Evolutionary conservation across 1,140 invertebrate genomes (phyloP).

Genomic region (Phenacoccus solenopsis): DNA sequence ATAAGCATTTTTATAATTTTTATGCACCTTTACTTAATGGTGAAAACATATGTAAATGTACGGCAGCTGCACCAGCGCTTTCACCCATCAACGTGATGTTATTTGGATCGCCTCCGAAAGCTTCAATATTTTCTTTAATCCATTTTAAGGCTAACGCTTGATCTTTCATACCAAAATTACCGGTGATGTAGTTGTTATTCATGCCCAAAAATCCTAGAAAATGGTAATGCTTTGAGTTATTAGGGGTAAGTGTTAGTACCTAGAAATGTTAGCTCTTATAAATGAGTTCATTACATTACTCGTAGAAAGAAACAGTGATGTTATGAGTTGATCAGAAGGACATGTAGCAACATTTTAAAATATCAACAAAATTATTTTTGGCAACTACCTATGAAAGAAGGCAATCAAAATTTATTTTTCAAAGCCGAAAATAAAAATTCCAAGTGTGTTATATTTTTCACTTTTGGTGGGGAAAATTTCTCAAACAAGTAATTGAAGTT

Average conservation of each 20-base stretch:
- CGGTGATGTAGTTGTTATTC: slow-evolving; percentile 38
- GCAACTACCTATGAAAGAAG: too few relatives aligned
- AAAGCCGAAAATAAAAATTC: too few relatives aligned
- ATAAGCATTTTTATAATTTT: slow-evolving; percentile 47
- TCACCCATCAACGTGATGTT: slow-evolving; percentile 90
- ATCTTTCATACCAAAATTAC: slow-evolving; percentile 80
- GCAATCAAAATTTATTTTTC: too few relatives aligned
- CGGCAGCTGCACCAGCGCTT: slow-evolving; percentile 75
- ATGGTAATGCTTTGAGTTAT: too few relatives aligned
- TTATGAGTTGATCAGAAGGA: slow-evolving; percentile 81
- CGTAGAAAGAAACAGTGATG: slow-evolving; percentile 67
- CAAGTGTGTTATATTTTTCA: too few relatives aligned
- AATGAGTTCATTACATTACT: slow-evolving; percentile 75
- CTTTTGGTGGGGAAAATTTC: too few relatives aligned
- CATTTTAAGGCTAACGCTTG: slow-evolving; percentile 80
- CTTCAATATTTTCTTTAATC: slow-evolving; percentile 81
- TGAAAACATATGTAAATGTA: slow-evolving; percentile 76
- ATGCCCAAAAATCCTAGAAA: slow-evolving; percentile 21
- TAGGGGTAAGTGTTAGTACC: slow-evolving; percentile 64
- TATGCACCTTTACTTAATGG: slow-evolving; percentile 55
- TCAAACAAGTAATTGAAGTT: too few relatives aligned
- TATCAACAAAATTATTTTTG: too few relatives aligned
- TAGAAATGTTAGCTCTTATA: slow-evolving; percentile 78
- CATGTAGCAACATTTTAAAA: slow-evolving; percentile 84
- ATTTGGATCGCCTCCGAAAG: slow-evolving; percentile 84